Evolutionary conservation across 2,888 invertebrate species (phyloP), one percentile per base, ranked within the genome.

Genomic region (Sericinus montela): DNA sequence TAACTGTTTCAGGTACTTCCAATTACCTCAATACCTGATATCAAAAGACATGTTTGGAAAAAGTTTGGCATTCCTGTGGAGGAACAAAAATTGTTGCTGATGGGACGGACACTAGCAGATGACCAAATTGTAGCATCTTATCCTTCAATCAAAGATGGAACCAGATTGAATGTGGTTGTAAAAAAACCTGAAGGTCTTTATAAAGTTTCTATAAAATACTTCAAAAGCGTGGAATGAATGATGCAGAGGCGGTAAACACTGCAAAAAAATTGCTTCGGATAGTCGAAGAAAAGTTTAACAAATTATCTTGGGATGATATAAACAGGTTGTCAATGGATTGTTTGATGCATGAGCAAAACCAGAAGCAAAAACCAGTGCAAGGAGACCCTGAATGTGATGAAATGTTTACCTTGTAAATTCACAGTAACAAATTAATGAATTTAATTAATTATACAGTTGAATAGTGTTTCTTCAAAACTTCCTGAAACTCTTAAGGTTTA

Each of bases 81-180:
- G 32, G 91, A 93, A 65, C 95, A 95, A 71, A 94, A 93, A 60
- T 77, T 95, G 39, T 80, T 95, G 11, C 81, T 93, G n/a, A 80
- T 91, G 4, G 95, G 95, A 1, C 91, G 93, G 61, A 90, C 94
- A 1, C 78, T 95, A 45, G 83, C 91, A 65, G 95, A 95, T 66
- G 93, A 94, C 40, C 93, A 94, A 65, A 90, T 89, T 6, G 78
- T 95, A 38, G 88, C 91, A 35, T 92, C 91, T 37, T 95, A 95
- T 72, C 91, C 93, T 4, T 90, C 91, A 56, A 93, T 95, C 29
- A 93, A 93, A 72, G 94, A 95, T 53, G 95, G 94, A 1, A 91
- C 93, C 11, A 95, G 93, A 74, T 68, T 95, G 37, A 93, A 93
- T 67, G 79, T 95, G 51, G 87, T 94, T 19, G 91, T 94, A 3